Percentiles rank a stretch among this genome's conserved stretches.
phyloP scores from a whole-genome alignment of 2,888 invertebrate species.

The Thecocarcelia acutangulata region DNA sequence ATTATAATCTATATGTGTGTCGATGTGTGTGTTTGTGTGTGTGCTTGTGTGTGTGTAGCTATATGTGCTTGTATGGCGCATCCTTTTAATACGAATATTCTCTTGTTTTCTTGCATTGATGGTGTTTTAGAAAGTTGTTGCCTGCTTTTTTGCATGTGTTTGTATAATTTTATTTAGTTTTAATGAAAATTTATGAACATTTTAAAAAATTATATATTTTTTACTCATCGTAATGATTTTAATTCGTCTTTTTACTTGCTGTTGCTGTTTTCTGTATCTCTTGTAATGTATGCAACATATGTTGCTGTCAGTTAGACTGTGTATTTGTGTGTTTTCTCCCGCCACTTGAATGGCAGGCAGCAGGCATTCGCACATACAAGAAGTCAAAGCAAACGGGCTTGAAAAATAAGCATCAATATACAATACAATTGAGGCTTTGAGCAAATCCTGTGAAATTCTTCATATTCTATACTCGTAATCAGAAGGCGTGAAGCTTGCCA shows the following conservation, averaged over 20 bases:
- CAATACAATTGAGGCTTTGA: not conserved
- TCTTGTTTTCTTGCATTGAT: slow-evolving; percentile 16
- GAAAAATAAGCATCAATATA: slow-evolving; percentile 4
- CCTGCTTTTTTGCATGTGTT: slow-evolving; percentile 46
- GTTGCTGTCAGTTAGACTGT: slow-evolving; percentile 61
- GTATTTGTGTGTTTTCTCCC: not conserved
- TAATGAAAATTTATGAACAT: slow-evolving; percentile 70
- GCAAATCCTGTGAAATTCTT: not conserved
- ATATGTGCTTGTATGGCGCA: slow-evolving; percentile 6
- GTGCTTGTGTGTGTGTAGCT: slow-evolving; percentile 12
- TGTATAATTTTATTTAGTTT: slow-evolving; percentile 66
- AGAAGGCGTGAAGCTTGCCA: too few species aligned
- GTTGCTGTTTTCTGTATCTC: slow-evolving; percentile 21
- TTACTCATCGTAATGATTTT: slow-evolving; percentile 60
- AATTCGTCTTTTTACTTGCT: slow-evolving; percentile 54
- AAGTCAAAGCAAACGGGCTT: not conserved
- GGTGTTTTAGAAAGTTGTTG: not conserved
- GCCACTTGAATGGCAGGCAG: too few species aligned
- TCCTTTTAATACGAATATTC: slow-evolving; percentile 38
- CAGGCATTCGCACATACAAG: not conserved
- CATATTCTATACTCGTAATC: too few species aligned
- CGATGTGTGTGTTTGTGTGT: not conserved
- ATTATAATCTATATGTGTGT: not conserved
- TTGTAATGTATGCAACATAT: slow-evolving; percentile 64
- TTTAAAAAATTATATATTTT: slow-evolving; percentile 64